Evolutionary conservation across 1,140 invertebrate species (phyloP), one percentile per base, ranked within the genome.

Genomic region (Drosophila repletoides): DNA sequence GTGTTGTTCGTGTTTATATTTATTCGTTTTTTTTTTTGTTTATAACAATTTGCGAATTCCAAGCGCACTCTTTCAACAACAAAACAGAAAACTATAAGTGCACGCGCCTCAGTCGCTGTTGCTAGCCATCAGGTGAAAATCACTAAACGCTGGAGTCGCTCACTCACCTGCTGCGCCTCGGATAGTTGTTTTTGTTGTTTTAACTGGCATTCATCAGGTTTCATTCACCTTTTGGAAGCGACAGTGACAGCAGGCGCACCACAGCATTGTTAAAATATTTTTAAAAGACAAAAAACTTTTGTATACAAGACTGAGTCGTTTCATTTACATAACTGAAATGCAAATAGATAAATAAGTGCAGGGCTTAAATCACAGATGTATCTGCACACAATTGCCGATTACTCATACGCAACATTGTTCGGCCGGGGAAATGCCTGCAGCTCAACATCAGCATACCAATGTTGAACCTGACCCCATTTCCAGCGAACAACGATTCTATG

Each of bases 121-220:
- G 17, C 21, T 34, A 34, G 15, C 46, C 22, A 5, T 7, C 67
- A 66, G 63, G 80, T 84, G 80, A 84, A 86, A 84, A 84, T 84
- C 75, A 79, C 55, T 66, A 66, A 79, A 69, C 65, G 63, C 59
- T 74, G 73, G 73, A 75, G 58, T n/a, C 72, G 24, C n/a, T n/a
- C n/a, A 41, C 55, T 77, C 77, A 83, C 79, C 79, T 83, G 79
- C 73, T 80, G 66, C 43, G 55, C 26, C 38, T 40, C 55, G 36
- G 9, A 19, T 17, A 17, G 41, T 41, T 48, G 46, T 53, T 49
- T 29, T 36, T 67, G 34, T 56, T 68, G 29, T 38, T 66, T 61
- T 59, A 76, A 59, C 71, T 88, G 84, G 84, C 79, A 88, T 88
- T 88, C 84, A 72, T 75, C 72, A 88, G 61, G 84, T 88, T 88